phyloP scores from a whole-genome alignment of 2,113 vertebrate genomes.

The Pionites leucogaster region DNA sequence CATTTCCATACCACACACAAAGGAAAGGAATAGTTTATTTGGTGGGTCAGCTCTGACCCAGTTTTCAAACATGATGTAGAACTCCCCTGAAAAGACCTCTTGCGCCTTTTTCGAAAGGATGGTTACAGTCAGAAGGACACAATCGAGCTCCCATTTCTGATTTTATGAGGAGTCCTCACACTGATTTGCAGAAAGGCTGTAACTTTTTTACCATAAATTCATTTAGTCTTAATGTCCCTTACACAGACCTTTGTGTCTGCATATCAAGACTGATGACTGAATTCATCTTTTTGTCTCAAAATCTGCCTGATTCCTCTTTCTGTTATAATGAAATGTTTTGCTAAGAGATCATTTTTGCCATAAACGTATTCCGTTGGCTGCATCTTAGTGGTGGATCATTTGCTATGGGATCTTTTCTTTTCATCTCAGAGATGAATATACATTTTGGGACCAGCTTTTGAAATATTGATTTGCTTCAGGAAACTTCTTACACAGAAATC shows the following conservation, averaged over 20 bases:
- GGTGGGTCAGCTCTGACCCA: not conserved
- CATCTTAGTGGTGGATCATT: not conserved
- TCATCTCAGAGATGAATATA: conserved; percentile 2
- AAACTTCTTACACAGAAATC: not conserved
- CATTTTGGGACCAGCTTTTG: not conserved
- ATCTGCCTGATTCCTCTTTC: not conserved
- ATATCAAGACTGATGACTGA: not conserved
- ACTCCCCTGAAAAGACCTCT: not conserved
- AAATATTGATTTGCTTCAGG: conserved; percentile 6
- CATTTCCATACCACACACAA: not conserved
- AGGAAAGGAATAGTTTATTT: not conserved
- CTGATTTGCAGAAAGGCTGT: not conserved
- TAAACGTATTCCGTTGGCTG: not conserved
- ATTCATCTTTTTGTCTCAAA: not conserved
- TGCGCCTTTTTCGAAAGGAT: not conserved
- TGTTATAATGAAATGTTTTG: not conserved
- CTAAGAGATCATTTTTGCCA: not conserved
- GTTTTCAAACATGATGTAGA: not conserved
- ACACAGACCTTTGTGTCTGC: not conserved
- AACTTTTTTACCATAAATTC: not conserved
- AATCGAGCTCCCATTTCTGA: not conserved
- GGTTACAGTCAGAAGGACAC: not conserved
- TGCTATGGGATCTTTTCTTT: not conserved
- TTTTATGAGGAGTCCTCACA: not conserved
- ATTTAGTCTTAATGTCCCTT: not conserved